Conservation (phyloP, 1,140 invertebrate genomes). For the Tetramorium simillimum region DNA sequence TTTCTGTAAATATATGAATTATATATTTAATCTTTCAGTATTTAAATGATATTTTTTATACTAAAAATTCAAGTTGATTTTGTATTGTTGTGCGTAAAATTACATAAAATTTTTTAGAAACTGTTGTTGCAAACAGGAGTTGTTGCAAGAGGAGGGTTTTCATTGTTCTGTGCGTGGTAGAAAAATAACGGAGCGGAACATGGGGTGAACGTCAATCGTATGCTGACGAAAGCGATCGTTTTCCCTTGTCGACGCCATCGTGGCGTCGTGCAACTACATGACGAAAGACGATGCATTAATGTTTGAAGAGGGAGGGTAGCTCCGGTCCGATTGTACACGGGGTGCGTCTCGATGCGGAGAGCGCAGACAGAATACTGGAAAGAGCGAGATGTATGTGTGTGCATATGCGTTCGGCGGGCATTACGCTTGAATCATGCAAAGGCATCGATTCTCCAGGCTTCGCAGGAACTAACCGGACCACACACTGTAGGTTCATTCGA, state of each 20-base stretch:
- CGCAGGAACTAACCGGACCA: constrained; percentile 29
- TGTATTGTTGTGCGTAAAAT: neutral
- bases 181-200: neutral
- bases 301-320: constrained; percentile 7
- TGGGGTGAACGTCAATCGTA: constrained; percentile 31
- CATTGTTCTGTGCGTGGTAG: neutral
- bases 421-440: constrained; percentile 74
- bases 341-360: neutral
- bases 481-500: neutral
- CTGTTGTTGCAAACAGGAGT: neutral
- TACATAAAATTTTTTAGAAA: neutral
- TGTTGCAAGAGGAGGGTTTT: neutral
- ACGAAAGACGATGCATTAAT: constrained; percentile 41
- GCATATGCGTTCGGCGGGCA: constrained; percentile 16
- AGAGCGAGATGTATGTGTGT: neutral
- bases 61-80: neutral
- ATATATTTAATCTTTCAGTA: neutral
- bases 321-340: neutral
- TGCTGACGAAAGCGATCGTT: constrained; percentile 33
- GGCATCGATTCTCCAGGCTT: constrained; percentile 68
- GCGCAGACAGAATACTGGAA: constrained; percentile 11
- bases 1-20: neutral
- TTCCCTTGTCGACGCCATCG: constrained; percentile 4
- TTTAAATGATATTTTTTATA: neutral
- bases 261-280: constrained; percentile 31